Conservation (phyloP, 2,797 vertebrate genomes). For the Esox masquinongy region DNA sequence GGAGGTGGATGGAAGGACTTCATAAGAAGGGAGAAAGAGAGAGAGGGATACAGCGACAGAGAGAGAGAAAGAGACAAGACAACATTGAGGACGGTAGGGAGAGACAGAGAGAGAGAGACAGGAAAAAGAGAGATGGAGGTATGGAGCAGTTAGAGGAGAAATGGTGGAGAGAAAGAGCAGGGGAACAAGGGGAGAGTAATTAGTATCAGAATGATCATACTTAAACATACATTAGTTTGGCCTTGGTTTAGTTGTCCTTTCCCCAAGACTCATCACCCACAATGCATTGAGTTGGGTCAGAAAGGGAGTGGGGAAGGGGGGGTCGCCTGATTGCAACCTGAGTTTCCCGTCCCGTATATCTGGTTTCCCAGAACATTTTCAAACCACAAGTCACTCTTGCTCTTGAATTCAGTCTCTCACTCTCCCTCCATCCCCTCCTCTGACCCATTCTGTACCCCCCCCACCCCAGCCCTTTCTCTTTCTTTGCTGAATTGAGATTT, state of each 20-base stretch:
- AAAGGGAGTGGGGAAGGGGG: background rate
- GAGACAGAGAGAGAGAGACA: background rate
- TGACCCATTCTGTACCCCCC: background rate
- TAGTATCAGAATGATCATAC: background rate
- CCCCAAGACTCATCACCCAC: background rate
- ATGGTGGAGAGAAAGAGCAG: background rate
- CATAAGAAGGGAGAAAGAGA: background rate
- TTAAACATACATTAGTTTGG: background rate
- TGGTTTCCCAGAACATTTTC: conserved; percentile 44
- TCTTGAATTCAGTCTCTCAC: background rate
- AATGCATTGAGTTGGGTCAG: background rate
- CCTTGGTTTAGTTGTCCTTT: background rate
- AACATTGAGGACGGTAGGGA: background rate
- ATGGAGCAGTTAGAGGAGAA: background rate
- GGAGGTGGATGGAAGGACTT: background rate
- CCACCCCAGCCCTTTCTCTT: conserved; percentile 17
- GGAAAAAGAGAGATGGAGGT: background rate
- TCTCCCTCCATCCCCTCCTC: background rate
- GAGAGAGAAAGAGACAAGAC: background rate
- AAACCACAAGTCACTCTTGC: background rate
- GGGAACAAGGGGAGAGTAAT: background rate
- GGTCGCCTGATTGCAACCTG: conserved; percentile 21
- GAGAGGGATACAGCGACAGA: background rate
- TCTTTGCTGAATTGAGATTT: conserved; percentile 65
- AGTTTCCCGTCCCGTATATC: conserved; percentile 48